phyloP scores from a whole-genome alignment of 2,113 vertebrate genomes.

The Labeo catla region DNA sequence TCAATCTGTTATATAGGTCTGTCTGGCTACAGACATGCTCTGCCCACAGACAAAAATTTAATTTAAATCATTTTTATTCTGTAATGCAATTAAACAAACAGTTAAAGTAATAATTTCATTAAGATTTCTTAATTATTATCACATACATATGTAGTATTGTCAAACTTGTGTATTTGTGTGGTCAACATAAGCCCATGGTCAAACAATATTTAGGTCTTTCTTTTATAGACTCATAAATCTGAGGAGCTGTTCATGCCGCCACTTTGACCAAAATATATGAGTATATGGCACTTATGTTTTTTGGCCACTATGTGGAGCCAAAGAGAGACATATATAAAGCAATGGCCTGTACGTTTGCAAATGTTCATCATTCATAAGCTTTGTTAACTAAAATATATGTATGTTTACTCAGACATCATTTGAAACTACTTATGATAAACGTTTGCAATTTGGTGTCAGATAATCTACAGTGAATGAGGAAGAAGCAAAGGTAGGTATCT shows the following conservation, averaged over 20 bases:
- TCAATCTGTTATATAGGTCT: conserved; percentile 78
- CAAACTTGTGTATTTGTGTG: too few relatives aligned
- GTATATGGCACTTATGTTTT: not conserved
- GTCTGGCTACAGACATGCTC: conserved; percentile 62
- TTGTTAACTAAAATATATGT: too few relatives aligned
- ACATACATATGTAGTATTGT: too few relatives aligned
- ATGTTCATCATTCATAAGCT: not conserved
- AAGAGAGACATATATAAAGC: conserved; percentile 5
- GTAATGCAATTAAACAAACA: not conserved
- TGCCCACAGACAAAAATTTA: conserved; percentile 45
- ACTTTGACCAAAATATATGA: not conserved
- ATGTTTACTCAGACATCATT: not conserved
- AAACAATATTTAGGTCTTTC: not conserved
- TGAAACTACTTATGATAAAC: not conserved
- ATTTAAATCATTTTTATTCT: not conserved
- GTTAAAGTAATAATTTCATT: not conserved
- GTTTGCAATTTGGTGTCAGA: not conserved
- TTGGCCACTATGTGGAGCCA: conserved; percentile 46
- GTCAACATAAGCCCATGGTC: not conserved
- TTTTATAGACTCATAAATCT: not conserved
- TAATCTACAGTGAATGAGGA: not conserved
- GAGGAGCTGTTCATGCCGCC: not conserved
- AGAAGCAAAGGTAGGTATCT: not conserved
- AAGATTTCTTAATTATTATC: not conserved
- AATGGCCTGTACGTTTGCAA: not conserved